Evolutionary conservation across 1,140 invertebrate genomes (phyloP).

Genomic region (Neodiprion lecontei): DNA sequence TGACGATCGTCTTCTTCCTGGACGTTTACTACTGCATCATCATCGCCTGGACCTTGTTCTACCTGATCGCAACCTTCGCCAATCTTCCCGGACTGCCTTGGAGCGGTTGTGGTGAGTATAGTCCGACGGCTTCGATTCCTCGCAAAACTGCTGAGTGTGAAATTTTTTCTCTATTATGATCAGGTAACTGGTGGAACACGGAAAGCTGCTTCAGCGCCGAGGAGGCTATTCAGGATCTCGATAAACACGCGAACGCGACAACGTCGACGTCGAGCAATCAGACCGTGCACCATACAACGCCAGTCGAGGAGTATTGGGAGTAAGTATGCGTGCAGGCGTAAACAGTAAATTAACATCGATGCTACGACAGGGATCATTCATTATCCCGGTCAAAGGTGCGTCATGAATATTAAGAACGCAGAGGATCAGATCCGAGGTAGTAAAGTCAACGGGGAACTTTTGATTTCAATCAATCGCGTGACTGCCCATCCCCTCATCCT

Average conservation of each 20-base stretch:
- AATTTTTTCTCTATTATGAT: constrained; percentile 34
- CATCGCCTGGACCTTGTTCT: constrained; percentile 71
- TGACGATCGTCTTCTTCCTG: constrained; percentile 73
- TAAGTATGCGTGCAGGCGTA: constrained; percentile 47
- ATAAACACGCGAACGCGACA: not conserved
- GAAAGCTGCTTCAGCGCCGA: constrained; percentile 54
- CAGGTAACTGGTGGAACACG: constrained; percentile 68
- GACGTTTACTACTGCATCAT: constrained; percentile 73
- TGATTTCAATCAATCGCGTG: too few relatives aligned
- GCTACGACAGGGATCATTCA: too few relatives aligned
- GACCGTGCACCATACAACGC: constrained; percentile 50
- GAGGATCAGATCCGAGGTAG: too few relatives aligned
- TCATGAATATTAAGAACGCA: too few relatives aligned
- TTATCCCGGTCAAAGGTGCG: too few relatives aligned
- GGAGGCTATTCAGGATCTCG: constrained; percentile 18
- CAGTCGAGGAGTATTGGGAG: constrained; percentile 73
- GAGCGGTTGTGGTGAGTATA: constrained; percentile 65
- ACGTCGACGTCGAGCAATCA: constrained; percentile 21
- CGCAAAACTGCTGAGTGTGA: not conserved
- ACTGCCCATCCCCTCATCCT: too few relatives aligned
- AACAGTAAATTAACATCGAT: not conserved
- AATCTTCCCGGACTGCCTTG: constrained; percentile 63
- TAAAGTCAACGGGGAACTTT: too few relatives aligned
- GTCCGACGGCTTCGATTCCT: constrained; percentile 4
- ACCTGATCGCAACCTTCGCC: constrained; percentile 65